Base-by-base conservation (phyloP, 2,113 vertebrate species). In the Periophthalmus modestus region DNA sequence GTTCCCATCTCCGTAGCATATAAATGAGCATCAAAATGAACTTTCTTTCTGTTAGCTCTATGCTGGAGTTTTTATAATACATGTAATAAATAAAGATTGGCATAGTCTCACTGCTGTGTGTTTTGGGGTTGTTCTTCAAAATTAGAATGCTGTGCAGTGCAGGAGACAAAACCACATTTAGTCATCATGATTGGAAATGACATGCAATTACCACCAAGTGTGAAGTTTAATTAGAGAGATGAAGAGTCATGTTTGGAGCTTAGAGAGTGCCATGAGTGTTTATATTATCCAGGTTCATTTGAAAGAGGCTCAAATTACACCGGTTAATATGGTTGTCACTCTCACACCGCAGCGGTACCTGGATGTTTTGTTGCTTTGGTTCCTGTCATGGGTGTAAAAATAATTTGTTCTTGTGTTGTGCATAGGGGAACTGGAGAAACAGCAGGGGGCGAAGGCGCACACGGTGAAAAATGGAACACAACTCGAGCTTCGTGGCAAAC, bases 391-490 rank as follows among this genome's bases (percentile, higher is more conserved):
- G 58, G 50, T 75, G 50, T 65, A 69, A 39, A 68, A 71, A 85
- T 77, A 12, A n/a, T 72, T 43, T 69, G 70, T 39, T 73, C 73
- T 65, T 69, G 15, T 78, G 19, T 67, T 80, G 71, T 84, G 68
- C 77, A 18, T 74, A 99, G 97, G 98, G 98, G 98, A 99, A 82
- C 89, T 98, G 86, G 98, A 98, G 85, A 98, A 96, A 87, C 97
- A 99, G 85, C 97, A 97, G 82, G 96, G 96, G 21, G 85, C 93
- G 67, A 97, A 97, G 91, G 86, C 92, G 0, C 94, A 95, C 73
- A 93, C 96, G 0, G 91, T 95, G 82, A 97, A 95, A 87, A 94
- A 93, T 0, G 95, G 95, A 84, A 93, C 95, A 66, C 97, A 96
- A 89, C 91, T 95, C 77, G 96, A 97, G 71, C 88, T 95, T 21